phyloP scores from a whole-genome alignment of 2,113 vertebrate genomes.

The Callipepla squamata region DNA sequence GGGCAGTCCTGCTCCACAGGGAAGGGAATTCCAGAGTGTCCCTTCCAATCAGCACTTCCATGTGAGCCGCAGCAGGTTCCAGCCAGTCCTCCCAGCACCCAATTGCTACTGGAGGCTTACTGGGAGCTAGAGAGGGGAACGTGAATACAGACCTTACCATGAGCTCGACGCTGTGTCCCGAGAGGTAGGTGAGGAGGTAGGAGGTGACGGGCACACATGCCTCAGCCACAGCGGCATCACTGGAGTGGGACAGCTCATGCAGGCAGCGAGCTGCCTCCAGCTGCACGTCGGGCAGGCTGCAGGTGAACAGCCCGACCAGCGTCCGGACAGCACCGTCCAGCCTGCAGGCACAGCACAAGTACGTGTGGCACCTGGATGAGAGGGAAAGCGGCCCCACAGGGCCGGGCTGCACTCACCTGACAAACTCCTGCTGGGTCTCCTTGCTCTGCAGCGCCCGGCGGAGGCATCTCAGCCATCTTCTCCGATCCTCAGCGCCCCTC shows the following conservation, averaged over 20 bases:
- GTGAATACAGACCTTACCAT: slow-evolving; percentile 73
- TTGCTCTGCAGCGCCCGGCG: slow-evolving; percentile 80
- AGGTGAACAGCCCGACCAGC: slow-evolving; percentile 88
- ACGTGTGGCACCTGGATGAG: not conserved
- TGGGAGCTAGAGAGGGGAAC: not conserved
- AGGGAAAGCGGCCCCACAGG: not conserved
- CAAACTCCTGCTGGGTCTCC: slow-evolving; percentile 85
- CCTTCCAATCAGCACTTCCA: not conserved
- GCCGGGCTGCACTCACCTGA: slow-evolving; percentile 77
- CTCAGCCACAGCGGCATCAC: slow-evolving; percentile 78
- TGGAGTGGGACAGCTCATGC: slow-evolving; percentile 91
- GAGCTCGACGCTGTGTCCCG: slow-evolving; percentile 88
- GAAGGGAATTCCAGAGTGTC: not conserved
- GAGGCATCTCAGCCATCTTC: slow-evolving; percentile 74
- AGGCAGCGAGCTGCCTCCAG: slow-evolving; percentile 88
- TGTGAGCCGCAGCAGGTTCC: rapidly evolving
- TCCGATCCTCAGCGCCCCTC: slow-evolving; percentile 78
- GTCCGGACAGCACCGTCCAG: slow-evolving; percentile 86
- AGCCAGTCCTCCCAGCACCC: not conserved
- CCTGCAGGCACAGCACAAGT: slow-evolving; percentile 65
- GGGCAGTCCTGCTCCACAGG: not conserved
- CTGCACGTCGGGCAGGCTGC: slow-evolving; percentile 84
- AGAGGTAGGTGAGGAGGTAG: slow-evolving; percentile 95
- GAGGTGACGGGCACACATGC: slow-evolving; percentile 90
- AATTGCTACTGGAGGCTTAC: not conserved